Evolutionary conservation across 2,888 invertebrate genomes (phyloP).

Genomic region (Oxycera nigricornis): DNA sequence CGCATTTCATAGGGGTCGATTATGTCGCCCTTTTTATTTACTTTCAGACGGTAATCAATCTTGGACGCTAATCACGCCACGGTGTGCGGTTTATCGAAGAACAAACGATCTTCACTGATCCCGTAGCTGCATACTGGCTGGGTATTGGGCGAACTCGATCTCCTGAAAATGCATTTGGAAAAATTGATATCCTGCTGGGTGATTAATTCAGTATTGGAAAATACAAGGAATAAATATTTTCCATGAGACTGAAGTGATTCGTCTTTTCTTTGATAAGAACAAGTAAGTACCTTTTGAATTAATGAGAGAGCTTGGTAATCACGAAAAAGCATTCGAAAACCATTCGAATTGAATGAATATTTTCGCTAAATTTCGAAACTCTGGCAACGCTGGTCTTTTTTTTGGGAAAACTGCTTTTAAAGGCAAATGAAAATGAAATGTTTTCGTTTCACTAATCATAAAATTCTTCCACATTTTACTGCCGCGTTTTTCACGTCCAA

Average conservation of each 20-base stretch:
- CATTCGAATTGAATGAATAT: too few species aligned
- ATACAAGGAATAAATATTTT: background rate
- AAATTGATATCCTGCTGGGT: conserved; percentile 24
- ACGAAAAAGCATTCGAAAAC: too few species aligned
- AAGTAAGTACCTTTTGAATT: too few species aligned
- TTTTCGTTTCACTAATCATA: too few species aligned
- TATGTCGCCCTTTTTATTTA: conserved; percentile 27
- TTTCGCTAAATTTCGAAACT: too few species aligned
- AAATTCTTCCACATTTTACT: too few species aligned
- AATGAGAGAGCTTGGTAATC: too few species aligned
- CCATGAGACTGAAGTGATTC: background rate
- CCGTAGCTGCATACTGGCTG: background rate
- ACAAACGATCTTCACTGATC: background rate
- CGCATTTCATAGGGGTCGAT: conserved; percentile 34
- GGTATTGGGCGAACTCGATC: background rate
- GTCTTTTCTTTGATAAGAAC: too few species aligned
- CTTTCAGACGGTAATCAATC: background rate
- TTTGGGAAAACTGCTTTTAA: too few species aligned
- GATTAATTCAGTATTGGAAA: conserved; percentile 12
- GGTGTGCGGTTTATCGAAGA: background rate
- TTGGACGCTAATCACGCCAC: background rate
- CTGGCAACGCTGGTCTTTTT: too few species aligned
- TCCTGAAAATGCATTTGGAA: conserved; percentile 16
- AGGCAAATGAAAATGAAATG: too few species aligned
- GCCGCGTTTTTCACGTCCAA: too few species aligned